A percentile compares a stretch with the other conserved stretches of the same genome.
Conservation (phyloP, 2,888 invertebrate genomes). For the Melieria omissa region DNA sequence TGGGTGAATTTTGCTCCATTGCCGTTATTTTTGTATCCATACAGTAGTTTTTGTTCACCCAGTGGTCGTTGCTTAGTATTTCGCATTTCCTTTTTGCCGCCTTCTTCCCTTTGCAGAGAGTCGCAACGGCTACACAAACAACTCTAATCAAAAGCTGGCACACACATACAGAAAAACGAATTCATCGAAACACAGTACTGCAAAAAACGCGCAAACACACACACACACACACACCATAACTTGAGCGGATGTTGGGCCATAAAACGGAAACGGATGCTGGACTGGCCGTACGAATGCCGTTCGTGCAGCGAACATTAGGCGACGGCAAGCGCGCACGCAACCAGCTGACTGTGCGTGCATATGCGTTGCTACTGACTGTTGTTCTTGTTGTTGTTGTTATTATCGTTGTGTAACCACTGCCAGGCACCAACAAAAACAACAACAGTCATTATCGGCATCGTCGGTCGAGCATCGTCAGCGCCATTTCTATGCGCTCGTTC, state of each 20-base stretch:
- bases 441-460: not conserved
- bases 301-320: too few relatives aligned
- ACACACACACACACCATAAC: conserved; percentile 4
- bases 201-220: conserved; percentile 1
- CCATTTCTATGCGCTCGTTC: not conserved
- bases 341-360: too few relatives aligned
- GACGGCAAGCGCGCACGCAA: not conserved
- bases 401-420: too few relatives aligned
- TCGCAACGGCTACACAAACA: not conserved
- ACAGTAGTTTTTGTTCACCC: not conserved
- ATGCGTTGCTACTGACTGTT: not conserved
- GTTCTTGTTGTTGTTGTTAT: not conserved
- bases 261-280: conserved; percentile 38
- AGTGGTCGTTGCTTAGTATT: too few relatives aligned
- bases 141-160: not conserved
- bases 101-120: conserved; percentile 9
- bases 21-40: too few relatives aligned
- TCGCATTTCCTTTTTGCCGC: too few relatives aligned
- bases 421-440: conserved; percentile 37
- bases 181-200: too few relatives aligned
- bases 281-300: not conserved
- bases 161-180: conserved; percentile 11
- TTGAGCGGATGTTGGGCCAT: conserved; percentile 14
- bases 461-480: conserved; percentile 21
- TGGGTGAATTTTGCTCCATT: too few relatives aligned